Base-by-base conservation (phyloP, 2,797 vertebrate genomes). In the Anguilla pacifica region DNA sequence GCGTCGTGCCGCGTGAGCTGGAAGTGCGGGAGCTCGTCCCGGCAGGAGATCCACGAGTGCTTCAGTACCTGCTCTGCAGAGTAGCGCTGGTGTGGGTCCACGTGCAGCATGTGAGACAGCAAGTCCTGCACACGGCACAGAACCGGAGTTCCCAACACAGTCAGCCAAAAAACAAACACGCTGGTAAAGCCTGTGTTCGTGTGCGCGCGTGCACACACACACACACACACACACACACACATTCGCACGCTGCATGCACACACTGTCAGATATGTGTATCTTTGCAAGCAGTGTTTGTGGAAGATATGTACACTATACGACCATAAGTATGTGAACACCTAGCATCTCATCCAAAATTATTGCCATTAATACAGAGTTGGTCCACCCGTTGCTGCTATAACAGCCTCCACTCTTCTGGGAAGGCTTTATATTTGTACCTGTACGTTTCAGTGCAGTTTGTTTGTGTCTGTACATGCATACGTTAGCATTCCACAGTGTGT, bases 61-160 rank as follows among this genome's bases (percentile, higher is more conserved):
- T 99, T 99, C 77, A 99, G 93, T 89, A 99, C 96, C 96, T 99
- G 98, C 93, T 98, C 98, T 35, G 98, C 97, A 15, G 97, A 98
- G 90, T 99, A 99, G 46, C 98, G 95, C 93, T 98, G 97, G 95
- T 98, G 98, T 87, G 98, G 98, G 93, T 99, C 98, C 91, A 99
- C 97, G 0, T 99, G 98, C 90, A 99, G 97, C 98, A 99, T 99
- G 88, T 98, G 98, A 85, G 98, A 99, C 90, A 99, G 94, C 92
- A 99, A 95, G 93, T 99, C 98, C 98, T 99, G 92, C 86, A 91
- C 10, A 89, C 6, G 22, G 89, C 83, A 89, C 90, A 86, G 13
- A 67, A 11, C 22, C 74, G 57, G n/a, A 83, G 0, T 22, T 83
- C 86, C 6, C 70, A 15, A 85, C 11, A 74, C 59, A 70, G 22